Evolutionary conservation across 2,797 vertebrate genomes (phyloP).

Genomic region (Apogon hyalosoma): DNA sequence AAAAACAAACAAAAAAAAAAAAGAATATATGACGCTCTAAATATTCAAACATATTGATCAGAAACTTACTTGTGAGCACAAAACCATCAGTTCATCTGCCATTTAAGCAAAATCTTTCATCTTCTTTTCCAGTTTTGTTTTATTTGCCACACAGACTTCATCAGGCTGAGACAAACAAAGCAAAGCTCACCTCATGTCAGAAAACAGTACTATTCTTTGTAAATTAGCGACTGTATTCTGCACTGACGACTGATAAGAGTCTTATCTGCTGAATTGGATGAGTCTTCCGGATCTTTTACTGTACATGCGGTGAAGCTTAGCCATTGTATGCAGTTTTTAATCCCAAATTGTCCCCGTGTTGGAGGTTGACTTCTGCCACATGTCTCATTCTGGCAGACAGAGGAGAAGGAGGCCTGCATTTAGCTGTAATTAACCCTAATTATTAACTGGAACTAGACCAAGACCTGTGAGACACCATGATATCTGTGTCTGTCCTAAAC

Average conservation of each 20-base stretch:
- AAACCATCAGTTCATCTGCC: too few species aligned
- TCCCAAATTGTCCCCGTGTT: conserved; percentile 3
- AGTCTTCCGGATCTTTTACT: conserved; percentile 51
- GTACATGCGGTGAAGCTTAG: conserved; percentile 55
- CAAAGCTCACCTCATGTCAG: background rate
- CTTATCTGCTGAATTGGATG: conserved; percentile 70
- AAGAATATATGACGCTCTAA: too few species aligned
- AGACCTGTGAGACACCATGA: conserved; percentile 82
- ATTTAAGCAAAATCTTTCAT: too few species aligned
- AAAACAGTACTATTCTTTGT: conserved; percentile 75
- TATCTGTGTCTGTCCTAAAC: conserved; percentile 74
- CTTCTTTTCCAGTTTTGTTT: too few species aligned
- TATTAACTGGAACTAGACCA: conserved; percentile 72
- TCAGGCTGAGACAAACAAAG: too few species aligned
- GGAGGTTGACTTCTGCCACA: conserved; percentile 10
- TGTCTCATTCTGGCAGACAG: conserved; percentile 58
- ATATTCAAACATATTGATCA: too few species aligned
- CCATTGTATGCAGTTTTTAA: conserved; percentile 42
- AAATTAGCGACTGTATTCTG: conserved; percentile 81
- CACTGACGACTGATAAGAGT: conserved; percentile 73
- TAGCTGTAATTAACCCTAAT: conserved; percentile 75
- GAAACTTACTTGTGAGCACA: too few species aligned
- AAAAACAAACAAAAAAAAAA: too few species aligned
- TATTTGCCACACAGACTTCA: too few species aligned
- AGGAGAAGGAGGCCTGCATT: conserved; percentile 40